A percentile compares a stretch with the other conserved stretches of the same genome.
Evolutionary conservation across 2,113 vertebrate species (phyloP).

Genomic region (Bubo blakistoni): DNA sequence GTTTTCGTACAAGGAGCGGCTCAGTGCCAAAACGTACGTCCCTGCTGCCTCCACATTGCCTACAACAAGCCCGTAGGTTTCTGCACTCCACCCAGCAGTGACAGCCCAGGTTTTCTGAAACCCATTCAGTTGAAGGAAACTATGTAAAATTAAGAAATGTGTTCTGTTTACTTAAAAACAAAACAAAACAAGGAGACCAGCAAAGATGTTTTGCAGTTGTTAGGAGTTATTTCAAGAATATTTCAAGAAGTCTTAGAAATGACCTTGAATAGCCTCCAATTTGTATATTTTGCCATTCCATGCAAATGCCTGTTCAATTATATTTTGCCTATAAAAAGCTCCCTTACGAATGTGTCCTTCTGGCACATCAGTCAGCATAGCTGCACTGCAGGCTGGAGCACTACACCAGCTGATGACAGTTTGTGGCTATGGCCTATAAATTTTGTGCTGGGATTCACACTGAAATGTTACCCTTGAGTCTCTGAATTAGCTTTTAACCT

Average conservation of each 20-base stretch:
- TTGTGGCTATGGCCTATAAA: slow-evolving; percentile 25
- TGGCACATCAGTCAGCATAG: neutral
- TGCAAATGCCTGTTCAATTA: slow-evolving; percentile 28
- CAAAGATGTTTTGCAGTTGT: slow-evolving; percentile 43
- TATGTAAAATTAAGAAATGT: neutral
- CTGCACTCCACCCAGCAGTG: neutral
- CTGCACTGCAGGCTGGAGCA: neutral
- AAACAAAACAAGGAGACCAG: slow-evolving; percentile 18
- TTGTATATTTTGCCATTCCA: slow-evolving; percentile 6
- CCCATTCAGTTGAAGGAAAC: neutral
- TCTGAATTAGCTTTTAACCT: neutral
- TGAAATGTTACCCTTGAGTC: slow-evolving; percentile 7
- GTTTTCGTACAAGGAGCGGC: neutral
- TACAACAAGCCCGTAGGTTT: neutral
- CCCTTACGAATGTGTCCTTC: neutral
- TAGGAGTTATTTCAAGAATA: slow-evolving; percentile 30
- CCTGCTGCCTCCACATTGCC: neutral
- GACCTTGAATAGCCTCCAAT: slow-evolving; percentile 4
- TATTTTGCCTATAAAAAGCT: slow-evolving; percentile 41
- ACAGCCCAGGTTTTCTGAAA: neutral
- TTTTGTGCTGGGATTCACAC: neutral
- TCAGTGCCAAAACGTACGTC: neutral
- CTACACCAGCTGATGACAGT: slow-evolving; percentile 25
- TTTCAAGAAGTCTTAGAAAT: slow-evolving; percentile 19
- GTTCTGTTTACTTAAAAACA: slow-evolving; percentile 25